Conservation (phyloP, 2,888 invertebrate species). For the Eledone cirrhosa region DNA sequence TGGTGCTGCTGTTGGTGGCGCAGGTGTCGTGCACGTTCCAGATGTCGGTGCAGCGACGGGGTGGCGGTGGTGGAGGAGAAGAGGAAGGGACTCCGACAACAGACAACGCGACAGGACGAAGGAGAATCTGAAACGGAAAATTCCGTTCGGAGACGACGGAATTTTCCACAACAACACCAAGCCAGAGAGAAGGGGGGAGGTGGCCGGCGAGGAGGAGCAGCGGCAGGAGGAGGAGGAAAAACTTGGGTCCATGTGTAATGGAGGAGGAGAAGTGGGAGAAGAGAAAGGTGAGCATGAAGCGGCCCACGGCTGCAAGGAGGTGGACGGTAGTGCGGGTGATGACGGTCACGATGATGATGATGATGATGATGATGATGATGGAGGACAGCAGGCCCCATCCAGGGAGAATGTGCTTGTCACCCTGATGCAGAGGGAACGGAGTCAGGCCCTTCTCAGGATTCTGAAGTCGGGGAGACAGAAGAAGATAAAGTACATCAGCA, state of each 20-base stretch:
- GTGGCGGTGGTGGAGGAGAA: too few species aligned
- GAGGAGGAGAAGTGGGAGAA: background rate
- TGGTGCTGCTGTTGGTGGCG: too few species aligned
- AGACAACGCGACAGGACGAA: background rate
- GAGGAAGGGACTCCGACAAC: too few species aligned
- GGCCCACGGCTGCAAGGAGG: background rate
- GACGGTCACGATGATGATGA: background rate
- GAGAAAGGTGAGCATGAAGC: background rate
- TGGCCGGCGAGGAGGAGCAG: conserved; percentile 1
- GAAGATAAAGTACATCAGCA: too few species aligned
- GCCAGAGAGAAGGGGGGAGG: background rate
- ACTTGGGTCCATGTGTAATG: background rate
- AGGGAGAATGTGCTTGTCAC: background rate
- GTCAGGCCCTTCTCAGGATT: conserved; percentile 22
- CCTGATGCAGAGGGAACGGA: background rate
- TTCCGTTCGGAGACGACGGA: background rate
- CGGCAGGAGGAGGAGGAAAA: conserved; percentile 18
- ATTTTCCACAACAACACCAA: background rate
- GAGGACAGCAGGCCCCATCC: background rate
- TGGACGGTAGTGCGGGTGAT: background rate
- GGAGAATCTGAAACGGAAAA: background rate
- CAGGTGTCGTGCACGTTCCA: too few species aligned
- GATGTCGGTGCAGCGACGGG: too few species aligned
- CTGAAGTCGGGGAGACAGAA: conserved; percentile 9
- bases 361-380: background rate